A percentile compares a stretch with the other conserved stretches of the same genome.
phyloP scores from a whole-genome alignment of 2,888 invertebrate genomes.

The Pandemis corylana region DNA sequence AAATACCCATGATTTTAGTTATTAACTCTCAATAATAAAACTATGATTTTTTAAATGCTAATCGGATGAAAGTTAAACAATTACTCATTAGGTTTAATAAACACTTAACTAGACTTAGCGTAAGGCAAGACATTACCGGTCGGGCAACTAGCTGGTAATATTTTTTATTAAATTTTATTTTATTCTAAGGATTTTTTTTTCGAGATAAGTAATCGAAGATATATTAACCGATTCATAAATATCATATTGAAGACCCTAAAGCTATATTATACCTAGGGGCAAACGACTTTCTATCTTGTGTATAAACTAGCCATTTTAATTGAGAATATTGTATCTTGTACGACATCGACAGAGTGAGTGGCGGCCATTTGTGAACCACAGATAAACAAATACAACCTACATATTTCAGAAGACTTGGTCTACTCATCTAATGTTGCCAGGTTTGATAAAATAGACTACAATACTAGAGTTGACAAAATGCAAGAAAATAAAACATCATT shows the following conservation, averaged over 20 bases:
- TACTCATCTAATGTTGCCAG: no score
- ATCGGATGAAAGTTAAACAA: constrained; percentile 46
- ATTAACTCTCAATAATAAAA: constrained; percentile 34
- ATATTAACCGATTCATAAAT: background rate
- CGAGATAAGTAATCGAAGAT: background rate
- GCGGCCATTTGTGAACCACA: background rate
- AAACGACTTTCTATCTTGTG: background rate
- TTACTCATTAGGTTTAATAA: constrained; percentile 43
- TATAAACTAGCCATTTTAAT: background rate
- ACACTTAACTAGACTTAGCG: constrained; percentile 34
- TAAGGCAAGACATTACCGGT: constrained; percentile 72
- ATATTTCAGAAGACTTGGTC: no score
- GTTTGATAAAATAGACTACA: no score
- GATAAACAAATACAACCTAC: background rate
- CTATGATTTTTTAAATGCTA: constrained; percentile 28
- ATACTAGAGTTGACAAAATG: no score
- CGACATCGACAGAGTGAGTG: no score
- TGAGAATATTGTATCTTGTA: no score
- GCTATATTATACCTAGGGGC: background rate
- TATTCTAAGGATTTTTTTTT: background rate
- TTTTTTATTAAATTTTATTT: constrained; percentile 4
- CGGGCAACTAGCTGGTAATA: constrained; percentile 72
- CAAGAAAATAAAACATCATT: no score
- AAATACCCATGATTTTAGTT: constrained; percentile 44
- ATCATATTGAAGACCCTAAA: background rate